Conservation (phyloP, 2,113 vertebrate species). For the Lophotis ruficrista region DNA sequence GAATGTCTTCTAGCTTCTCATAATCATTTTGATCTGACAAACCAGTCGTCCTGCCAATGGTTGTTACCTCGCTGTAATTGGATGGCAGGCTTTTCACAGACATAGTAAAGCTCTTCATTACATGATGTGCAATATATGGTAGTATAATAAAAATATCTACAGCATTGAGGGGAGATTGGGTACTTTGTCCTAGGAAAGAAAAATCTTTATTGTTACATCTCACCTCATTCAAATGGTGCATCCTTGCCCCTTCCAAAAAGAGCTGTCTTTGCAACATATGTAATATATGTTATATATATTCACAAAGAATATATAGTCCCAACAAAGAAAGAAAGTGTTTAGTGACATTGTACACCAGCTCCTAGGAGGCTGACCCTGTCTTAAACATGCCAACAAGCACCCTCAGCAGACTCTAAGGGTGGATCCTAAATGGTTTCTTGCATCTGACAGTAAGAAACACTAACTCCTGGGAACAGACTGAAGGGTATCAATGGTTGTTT, state of each 20-base stretch:
- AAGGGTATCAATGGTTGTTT: neutral
- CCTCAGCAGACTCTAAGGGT: neutral
- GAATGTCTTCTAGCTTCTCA: neutral
- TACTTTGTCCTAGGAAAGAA: neutral
- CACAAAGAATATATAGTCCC: neutral
- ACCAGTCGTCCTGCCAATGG: neutral
- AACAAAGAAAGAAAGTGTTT: neutral
- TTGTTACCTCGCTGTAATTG: neutral
- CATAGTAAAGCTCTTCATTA: fast-evolving
- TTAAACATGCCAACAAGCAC: neutral
- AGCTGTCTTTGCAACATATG: neutral
- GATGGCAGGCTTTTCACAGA: neutral
- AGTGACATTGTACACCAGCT: neutral
- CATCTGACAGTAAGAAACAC: neutral
- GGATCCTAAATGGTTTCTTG: neutral
- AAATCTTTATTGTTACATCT: neutral
- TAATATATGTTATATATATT: too few relatives aligned
- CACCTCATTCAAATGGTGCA: neutral
- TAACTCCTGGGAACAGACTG: neutral
- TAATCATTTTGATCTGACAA: neutral
- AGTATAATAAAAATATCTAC: fast-evolving
- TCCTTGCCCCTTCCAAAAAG: neutral
- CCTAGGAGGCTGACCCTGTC: neutral
- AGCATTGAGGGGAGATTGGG: fast-evolving
- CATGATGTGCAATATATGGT: fast-evolving